Evolutionary conservation across 2,888 invertebrate genomes (phyloP).

Genomic region (Pantelozetes paolii): DNA sequence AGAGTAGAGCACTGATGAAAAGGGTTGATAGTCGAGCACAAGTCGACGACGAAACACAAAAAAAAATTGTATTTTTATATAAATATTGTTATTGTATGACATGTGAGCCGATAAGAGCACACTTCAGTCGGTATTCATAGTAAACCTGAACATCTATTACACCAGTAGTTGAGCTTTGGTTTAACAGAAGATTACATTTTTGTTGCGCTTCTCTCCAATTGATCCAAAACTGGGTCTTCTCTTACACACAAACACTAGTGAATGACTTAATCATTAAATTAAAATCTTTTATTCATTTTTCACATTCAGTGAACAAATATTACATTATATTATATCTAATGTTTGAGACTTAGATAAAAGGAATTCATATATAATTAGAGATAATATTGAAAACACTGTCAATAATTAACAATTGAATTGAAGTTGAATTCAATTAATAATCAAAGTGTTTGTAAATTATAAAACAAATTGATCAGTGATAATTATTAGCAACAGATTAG

Average conservation of each 20-base stretch:
- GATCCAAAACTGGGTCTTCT: not conserved
- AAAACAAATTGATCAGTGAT: too few species aligned
- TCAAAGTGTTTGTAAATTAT: too few species aligned
- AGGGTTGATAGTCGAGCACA: not conserved
- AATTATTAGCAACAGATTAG: too few species aligned
- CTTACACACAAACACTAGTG: not conserved
- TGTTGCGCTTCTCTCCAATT: not conserved
- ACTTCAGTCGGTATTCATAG: not conserved
- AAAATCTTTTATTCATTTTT: conserved; percentile 23
- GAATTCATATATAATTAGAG: too few species aligned
- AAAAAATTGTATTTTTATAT: not conserved
- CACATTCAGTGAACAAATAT: not conserved
- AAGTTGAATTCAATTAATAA: too few species aligned
- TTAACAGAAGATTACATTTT: not conserved
- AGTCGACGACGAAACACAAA: not conserved
- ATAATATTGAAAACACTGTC: too few species aligned
- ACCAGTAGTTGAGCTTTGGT: not conserved
- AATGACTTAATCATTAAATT: conserved; percentile 19
- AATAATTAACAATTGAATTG: too few species aligned
- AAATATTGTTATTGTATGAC: not conserved
- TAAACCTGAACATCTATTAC: not conserved
- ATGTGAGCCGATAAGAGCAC: not conserved
- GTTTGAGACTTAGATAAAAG: too few species aligned
- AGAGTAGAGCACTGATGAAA: too few species aligned
- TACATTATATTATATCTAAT: too few species aligned